These are phyloP conservation scores for Hemicentrotus pulcherrimus DNA, from an alignment of 35 echinoderm and acorn worm genomes.

Conservation along the genomic window DNA sequence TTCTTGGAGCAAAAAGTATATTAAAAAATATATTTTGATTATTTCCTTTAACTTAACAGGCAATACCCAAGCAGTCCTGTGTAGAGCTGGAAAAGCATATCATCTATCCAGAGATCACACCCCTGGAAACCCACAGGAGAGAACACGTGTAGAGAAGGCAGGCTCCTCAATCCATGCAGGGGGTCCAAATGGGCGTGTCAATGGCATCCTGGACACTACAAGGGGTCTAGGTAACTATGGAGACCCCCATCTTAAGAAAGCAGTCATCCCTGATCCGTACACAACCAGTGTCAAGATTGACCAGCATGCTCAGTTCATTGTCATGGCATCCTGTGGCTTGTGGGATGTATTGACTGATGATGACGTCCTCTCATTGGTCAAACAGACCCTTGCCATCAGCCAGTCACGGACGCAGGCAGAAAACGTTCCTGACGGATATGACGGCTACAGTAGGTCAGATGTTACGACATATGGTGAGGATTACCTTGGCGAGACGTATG, in stretches of 20 bases:
- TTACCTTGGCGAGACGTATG: background rate
- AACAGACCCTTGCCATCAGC: constrained; percentile 52
- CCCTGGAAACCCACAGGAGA: constrained; percentile 64
- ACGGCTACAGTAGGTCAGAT: background rate
- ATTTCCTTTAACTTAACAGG: constrained; percentile 57
- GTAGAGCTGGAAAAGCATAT: constrained; percentile 79
- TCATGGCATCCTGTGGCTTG: constrained; percentile 83
- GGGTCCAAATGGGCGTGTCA: constrained; percentile 68
- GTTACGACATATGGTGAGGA: constrained; percentile 32
- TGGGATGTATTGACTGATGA: constrained; percentile 84
- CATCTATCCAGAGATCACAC: constrained; percentile 78
- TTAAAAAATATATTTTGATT: no score
- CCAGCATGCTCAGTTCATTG: constrained; percentile 89
- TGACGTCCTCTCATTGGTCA: constrained; percentile 75
- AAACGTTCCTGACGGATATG: background rate
- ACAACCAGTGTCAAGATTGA: constrained; percentile 81
- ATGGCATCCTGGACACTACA: constrained; percentile 92
- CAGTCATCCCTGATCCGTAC: constrained; percentile 85
- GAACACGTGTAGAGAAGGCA: constrained; percentile 62
- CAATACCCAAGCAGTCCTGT: constrained; percentile 87
- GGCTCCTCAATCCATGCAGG: constrained; percentile 72
- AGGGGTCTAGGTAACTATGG: constrained; percentile 96
- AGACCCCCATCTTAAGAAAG: constrained; percentile 84
- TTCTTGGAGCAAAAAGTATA: no score
- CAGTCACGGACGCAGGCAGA: background rate